These are phyloP conservation scores for Drosophila sulfurigaster DNA, from an alignment of 1,140 invertebrate genomes.

Conservation along the genomic window DNA sequence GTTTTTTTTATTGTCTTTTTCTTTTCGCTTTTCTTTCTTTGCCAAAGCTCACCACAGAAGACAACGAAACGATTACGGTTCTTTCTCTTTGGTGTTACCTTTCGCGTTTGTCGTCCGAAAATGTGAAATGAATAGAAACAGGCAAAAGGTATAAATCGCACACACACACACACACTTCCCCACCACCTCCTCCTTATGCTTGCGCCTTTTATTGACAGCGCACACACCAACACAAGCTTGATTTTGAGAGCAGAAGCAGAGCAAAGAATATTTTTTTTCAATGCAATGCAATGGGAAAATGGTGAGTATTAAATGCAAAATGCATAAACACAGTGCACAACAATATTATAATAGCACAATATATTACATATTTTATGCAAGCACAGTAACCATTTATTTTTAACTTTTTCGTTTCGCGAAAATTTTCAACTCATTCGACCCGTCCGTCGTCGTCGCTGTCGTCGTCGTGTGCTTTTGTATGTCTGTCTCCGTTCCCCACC, in stretches of 20 bases:
- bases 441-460: conserved; percentile 51
- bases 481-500: conserved; percentile 26
- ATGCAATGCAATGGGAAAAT: conserved; percentile 56
- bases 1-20: conserved; percentile 23
- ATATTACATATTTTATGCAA: conserved; percentile 47
- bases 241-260: background rate
- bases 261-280: conserved; percentile 69
- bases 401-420: conserved; percentile 79
- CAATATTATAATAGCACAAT: conserved; percentile 36
- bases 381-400: conserved; percentile 80
- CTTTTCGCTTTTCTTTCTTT: conserved; percentile 47
- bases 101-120: conserved; percentile 64
- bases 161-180: conserved; percentile 14
- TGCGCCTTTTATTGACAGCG: conserved; percentile 37
- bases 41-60: conserved; percentile 39
- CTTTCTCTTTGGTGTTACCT: conserved; percentile 66
- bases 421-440: conserved; percentile 79
- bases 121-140: conserved; percentile 59
- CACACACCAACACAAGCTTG: conserved; percentile 43
- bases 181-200: conserved; percentile 23
- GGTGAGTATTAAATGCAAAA: conserved; percentile 19
- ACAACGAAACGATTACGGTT: conserved; percentile 64
- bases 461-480: conserved; percentile 78
- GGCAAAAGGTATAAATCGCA: conserved; percentile 54
- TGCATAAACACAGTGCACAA: conserved; percentile 39